Conservation (phyloP, 2,113 vertebrate species). For the Syngnathus scovelli region DNA sequence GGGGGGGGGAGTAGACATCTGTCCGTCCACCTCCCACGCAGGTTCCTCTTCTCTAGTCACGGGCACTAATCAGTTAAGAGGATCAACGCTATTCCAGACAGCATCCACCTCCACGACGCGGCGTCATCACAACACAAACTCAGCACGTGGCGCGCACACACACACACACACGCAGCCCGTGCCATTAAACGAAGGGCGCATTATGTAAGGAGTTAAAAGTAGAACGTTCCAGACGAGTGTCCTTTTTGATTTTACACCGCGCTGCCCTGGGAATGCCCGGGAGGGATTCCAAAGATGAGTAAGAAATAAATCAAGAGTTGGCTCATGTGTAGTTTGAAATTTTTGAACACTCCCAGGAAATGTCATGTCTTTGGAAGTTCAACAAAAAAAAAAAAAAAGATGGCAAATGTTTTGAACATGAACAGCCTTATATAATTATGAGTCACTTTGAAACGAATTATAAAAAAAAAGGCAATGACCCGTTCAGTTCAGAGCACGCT, state of each 20-base stretch:
- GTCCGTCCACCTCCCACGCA: slow-evolving; percentile 35
- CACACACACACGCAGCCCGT: slow-evolving; percentile 29
- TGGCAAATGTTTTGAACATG: not conserved
- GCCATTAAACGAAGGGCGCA: slow-evolving; percentile 16
- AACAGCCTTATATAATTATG: not conserved
- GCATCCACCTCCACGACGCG: slow-evolving; percentile 37
- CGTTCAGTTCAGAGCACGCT: not conserved
- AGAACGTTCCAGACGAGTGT: slow-evolving; percentile 21
- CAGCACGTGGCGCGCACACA: slow-evolving; percentile 46
- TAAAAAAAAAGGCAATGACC: not conserved
- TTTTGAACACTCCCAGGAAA: not conserved
- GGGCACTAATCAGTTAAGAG: slow-evolving; percentile 67
- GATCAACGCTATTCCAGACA: slow-evolving; percentile 67
- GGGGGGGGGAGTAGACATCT: slow-evolving; percentile 37
- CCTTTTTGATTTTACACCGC: slow-evolving; percentile 26
- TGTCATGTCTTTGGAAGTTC: not conserved
- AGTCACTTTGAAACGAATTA: not conserved
- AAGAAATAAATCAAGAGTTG: not conserved
- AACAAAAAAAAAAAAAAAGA: not conserved
- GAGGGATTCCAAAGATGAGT: slow-evolving; percentile 19
- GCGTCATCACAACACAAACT: slow-evolving; percentile 42
- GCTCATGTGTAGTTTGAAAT: not conserved
- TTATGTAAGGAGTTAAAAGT: slow-evolving; percentile 55
- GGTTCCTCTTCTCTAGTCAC: slow-evolving; percentile 18
- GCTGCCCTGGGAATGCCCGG: not conserved